Evolutionary conservation across 2,888 invertebrate species (phyloP).

Genomic region (Scaeva pyrastri): DNA sequence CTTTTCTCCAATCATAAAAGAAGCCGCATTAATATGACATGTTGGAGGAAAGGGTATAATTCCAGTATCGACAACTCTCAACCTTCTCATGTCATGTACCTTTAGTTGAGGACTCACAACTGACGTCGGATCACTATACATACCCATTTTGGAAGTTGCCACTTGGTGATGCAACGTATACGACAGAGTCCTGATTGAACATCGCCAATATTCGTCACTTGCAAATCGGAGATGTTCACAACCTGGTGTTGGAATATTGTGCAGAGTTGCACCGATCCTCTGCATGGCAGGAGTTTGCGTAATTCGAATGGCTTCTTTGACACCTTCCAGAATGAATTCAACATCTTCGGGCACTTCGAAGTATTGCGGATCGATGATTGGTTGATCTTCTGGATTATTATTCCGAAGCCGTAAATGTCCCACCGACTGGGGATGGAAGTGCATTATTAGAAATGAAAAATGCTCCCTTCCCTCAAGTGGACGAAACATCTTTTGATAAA

Average conservation of each 20-base stretch:
- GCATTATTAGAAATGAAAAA: conserved; percentile 87
- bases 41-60: conserved; percentile 87
- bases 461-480: conserved; percentile 85
- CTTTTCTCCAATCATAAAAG: conserved; percentile 90
- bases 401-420: conserved; percentile 89
- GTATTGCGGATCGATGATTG: conserved; percentile 87
- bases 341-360: conserved; percentile 84
- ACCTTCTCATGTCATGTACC: conserved; percentile 86
- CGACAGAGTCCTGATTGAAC: conserved; percentile 87
- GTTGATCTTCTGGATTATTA: conserved; percentile 86
- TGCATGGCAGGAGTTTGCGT: conserved; percentile 86
- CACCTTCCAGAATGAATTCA: conserved; percentile 85
- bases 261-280: conserved; percentile 85
- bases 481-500: conserved; percentile 86
- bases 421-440: conserved; percentile 90
- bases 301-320: conserved; percentile 87
- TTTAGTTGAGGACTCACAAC: conserved; percentile 87
- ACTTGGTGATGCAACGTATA: conserved; percentile 88
- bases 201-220: conserved; percentile 89
- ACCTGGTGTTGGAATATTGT: conserved; percentile 85
- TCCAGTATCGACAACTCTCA: conserved; percentile 89
- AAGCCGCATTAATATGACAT: conserved; percentile 88
- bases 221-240: conserved; percentile 85
- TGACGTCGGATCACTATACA: conserved; percentile 86
- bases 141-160: conserved; percentile 90